phyloP scores from a whole-genome alignment of 2,888 invertebrate genomes.

The Mimas tiliae region DNA sequence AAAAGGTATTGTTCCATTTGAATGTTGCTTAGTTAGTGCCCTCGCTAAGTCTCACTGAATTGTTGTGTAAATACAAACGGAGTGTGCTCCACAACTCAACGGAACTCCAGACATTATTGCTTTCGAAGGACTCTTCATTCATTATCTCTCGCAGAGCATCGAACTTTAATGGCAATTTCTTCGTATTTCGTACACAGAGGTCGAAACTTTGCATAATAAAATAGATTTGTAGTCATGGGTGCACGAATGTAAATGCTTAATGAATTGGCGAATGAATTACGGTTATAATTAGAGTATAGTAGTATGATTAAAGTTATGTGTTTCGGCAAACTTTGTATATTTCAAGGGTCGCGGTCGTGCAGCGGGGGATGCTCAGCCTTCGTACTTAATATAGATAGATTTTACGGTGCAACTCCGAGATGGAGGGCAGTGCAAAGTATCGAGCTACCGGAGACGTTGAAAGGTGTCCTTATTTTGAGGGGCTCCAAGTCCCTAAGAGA shows the following conservation, averaged over 20 bases:
- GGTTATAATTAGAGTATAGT: too few relatives aligned
- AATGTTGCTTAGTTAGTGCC: slow-evolving; percentile 47
- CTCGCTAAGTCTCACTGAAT: slow-evolving; percentile 46
- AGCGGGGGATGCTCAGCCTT: too few relatives aligned
- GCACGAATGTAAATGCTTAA: slow-evolving; percentile 19
- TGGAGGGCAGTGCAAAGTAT: too few relatives aligned
- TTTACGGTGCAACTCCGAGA: too few relatives aligned
- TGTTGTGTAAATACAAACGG: slow-evolving; percentile 56
- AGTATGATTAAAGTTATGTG: too few relatives aligned
- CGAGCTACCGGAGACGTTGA: too few relatives aligned
- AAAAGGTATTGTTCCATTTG: slow-evolving; percentile 50
- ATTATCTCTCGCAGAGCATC: slow-evolving; percentile 48
- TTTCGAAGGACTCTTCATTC: slow-evolving; percentile 54
- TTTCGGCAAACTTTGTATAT: too few relatives aligned
- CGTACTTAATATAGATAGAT: too few relatives aligned
- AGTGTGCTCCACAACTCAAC: slow-evolving; percentile 50
- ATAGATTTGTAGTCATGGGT: slow-evolving; percentile 23
- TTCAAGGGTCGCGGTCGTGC: too few relatives aligned
- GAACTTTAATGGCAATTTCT: slow-evolving; percentile 40
- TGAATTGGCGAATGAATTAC: too few relatives aligned
- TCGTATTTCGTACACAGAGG: slow-evolving; percentile 26
- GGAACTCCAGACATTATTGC: slow-evolving; percentile 56
- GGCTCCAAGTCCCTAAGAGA: too few relatives aligned
- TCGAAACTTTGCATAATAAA: slow-evolving; percentile 24
- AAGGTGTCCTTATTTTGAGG: too few relatives aligned